Evolutionary conservation across 2,797 vertebrate species (phyloP), one percentile per base, ranked within the genome.

Genomic region (Catharus ustulatus): DNA sequence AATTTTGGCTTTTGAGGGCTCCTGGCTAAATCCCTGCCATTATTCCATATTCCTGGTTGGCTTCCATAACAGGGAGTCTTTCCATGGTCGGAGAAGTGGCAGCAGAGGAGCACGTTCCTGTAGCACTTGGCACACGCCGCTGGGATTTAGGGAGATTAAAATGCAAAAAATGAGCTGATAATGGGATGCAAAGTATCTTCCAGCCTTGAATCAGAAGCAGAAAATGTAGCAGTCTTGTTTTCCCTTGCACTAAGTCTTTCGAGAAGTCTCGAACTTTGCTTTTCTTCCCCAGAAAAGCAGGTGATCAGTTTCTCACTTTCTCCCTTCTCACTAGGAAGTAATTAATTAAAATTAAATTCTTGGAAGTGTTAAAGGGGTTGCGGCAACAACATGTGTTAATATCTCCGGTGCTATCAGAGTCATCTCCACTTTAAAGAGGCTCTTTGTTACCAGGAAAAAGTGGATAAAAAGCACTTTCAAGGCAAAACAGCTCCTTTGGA

Each of bases 301-400:
- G 79, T 52, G 68, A 87, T 72, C 43, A 4, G 15, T 62, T 71
- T 82, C 74, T 75, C 11, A 4, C 79, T 67, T 58, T 36, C 83
- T 68, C 55, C 27, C 2, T 52, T 74, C 75, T 69, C 76, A 20
- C 24, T 58, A 66, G 34, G 32, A 92, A 84, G 59, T 73, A 84
- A 95, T 84, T 94, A 95, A 91, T 87, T 75, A 91, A 87, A 88
- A 94, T 95, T 71, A 86, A 85, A 84, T 88, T 92, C 84, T 52
- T 55, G 55, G 76, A 88, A 84, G 59, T 40, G 61, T 91, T 95
- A 92, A 66, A 95, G 66, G 48, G 77, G 54, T 84, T 78, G 34
- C 32, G 30, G 72, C 84, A 80, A 87, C 79, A 89, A 68, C 76
- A 59, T 46, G 73, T 91, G 84, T 92, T 94, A 81, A 45, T 78